A percentile compares a stretch with the other conserved stretches of the same genome.
phyloP scores from a whole-genome alignment of 1,140 invertebrate genomes.

The Acromyrmex charruanus region DNA sequence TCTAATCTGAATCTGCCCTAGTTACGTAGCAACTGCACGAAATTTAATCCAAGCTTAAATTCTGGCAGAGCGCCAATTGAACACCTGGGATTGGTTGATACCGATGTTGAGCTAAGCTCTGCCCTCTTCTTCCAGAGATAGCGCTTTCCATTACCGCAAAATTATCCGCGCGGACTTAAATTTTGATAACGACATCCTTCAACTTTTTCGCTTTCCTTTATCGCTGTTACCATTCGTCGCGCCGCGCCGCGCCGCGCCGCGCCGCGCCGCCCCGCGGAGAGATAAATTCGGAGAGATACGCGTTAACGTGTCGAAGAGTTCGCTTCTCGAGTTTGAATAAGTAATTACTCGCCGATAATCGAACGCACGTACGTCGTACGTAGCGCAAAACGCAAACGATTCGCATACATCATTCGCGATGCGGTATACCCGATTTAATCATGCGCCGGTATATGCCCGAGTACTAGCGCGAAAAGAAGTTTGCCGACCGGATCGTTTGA shows the following conservation, averaged over 20 bases:
- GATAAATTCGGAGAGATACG: slow-evolving; percentile 15
- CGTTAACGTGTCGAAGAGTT: slow-evolving; percentile 3
- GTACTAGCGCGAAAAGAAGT: slow-evolving; percentile 35
- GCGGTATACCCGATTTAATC: slow-evolving; percentile 39
- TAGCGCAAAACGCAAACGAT: slow-evolving; percentile 19
- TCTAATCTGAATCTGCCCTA: slow-evolving; percentile 75
- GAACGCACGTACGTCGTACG: slow-evolving; percentile 39
- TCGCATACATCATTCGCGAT: slow-evolving; percentile 37
- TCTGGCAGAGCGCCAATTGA: slow-evolving; percentile 73
- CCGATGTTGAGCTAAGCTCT: slow-evolving; percentile 69
- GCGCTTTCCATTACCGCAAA: slow-evolving; percentile 66
- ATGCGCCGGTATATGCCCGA: neutral
- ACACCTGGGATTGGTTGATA: slow-evolving; percentile 76
- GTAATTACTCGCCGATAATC: slow-evolving; percentile 55
- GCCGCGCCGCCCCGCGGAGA: too few relatives aligned
- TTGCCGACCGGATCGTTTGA: slow-evolving; percentile 58
- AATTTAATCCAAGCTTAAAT: slow-evolving; percentile 76
- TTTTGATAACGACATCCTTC: slow-evolving; percentile 33
- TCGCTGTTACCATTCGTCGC: neutral
- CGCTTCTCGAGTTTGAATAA: slow-evolving; percentile 23
- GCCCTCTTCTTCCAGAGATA: slow-evolving; percentile 41
- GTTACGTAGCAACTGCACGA: slow-evolving; percentile 61
- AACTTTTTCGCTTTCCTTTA: slow-evolving; percentile 54
- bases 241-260: too few relatives aligned
- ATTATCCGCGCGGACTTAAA: slow-evolving; percentile 69